phyloP scores from a whole-genome alignment of 2,113 vertebrate genomes.

The Eudorcas thomsonii region DNA sequence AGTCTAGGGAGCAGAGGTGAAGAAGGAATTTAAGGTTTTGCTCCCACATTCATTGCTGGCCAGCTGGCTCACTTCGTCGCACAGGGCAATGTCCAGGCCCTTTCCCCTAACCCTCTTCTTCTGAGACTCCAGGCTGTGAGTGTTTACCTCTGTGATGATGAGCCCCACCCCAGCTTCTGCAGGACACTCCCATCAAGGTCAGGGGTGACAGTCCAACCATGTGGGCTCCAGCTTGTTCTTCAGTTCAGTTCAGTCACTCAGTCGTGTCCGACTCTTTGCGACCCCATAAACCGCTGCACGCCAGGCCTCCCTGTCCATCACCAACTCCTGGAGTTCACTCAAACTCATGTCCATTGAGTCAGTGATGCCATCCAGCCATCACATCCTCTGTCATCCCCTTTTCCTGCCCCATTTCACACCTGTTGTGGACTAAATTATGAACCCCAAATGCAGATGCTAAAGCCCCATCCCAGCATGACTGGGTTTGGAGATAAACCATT shows the following conservation, averaged over 20 bases:
- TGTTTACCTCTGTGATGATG: not conserved
- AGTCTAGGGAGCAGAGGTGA: not conserved
- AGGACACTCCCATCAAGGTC: not conserved
- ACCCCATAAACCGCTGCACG: too few species aligned
- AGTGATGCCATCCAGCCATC: too few species aligned
- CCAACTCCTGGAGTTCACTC: too few species aligned
- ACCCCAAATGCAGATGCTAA: too few species aligned
- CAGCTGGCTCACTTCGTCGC: not conserved
- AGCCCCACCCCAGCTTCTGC: not conserved
- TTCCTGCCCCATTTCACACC: not conserved
- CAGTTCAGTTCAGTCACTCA: too few species aligned
- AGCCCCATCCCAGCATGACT: not conserved
- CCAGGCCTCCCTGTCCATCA: too few species aligned
- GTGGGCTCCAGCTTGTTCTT: too few species aligned
- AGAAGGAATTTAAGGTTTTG: not conserved
- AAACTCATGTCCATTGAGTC: too few species aligned
- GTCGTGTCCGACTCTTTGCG: too few species aligned
- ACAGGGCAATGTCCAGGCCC: not conserved
- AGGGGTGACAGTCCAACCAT: not conserved
- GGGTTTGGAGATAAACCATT: not conserved
- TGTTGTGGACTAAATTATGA: not conserved
- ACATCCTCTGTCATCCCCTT: too few species aligned
- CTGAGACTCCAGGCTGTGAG: rapidly evolving
- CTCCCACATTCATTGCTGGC: not conserved
- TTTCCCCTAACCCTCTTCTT: not conserved